A percentile compares a stretch with the other conserved stretches of the same genome.
These are phyloP conservation scores for Suillia variegata DNA, from an alignment of 2,888 invertebrate genomes.

Conservation along the genomic window DNA sequence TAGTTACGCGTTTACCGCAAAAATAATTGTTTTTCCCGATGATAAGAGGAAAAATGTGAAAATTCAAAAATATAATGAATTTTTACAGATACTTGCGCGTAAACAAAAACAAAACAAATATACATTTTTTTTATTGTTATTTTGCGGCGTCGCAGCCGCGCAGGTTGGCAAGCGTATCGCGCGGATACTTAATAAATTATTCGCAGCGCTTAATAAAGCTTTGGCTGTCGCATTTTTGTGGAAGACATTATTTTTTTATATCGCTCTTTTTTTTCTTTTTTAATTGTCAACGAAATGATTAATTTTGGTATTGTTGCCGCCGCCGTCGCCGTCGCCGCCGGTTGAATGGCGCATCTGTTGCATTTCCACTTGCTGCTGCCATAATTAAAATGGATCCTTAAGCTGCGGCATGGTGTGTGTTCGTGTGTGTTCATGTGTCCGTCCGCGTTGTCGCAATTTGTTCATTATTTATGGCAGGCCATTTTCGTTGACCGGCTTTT, in stretches of 20 bases:
- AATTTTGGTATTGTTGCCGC: constrained; percentile 5
- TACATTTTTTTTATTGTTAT: no score
- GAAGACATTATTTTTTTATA: constrained; percentile 18
- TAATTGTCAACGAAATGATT: constrained; percentile 3
- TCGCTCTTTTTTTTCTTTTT: background rate
- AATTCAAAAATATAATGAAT: no score
- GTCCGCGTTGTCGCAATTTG: background rate
- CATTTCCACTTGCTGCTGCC: background rate
- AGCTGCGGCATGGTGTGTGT: background rate
- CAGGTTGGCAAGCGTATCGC: background rate
- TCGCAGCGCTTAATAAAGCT: constrained; percentile 37
- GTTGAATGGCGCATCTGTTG: background rate
- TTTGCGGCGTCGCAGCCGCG: no score
- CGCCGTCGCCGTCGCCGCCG: background rate
- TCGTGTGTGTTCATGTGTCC: background rate
- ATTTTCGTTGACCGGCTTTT: background rate
- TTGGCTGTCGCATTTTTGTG: constrained; percentile 46
- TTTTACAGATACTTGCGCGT: no score
- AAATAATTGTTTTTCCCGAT: no score
- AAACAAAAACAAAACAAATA: no score
- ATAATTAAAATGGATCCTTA: no score
- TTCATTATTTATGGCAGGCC: background rate
- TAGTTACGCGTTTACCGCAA: no score
- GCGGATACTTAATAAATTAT: constrained; percentile 29
- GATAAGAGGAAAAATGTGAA: no score